Percentiles rank a stretch among this genome's conserved stretches.
phyloP scores from a whole-genome alignment of 2,888 invertebrate species.

The Scrobipalpa atriplicella region DNA sequence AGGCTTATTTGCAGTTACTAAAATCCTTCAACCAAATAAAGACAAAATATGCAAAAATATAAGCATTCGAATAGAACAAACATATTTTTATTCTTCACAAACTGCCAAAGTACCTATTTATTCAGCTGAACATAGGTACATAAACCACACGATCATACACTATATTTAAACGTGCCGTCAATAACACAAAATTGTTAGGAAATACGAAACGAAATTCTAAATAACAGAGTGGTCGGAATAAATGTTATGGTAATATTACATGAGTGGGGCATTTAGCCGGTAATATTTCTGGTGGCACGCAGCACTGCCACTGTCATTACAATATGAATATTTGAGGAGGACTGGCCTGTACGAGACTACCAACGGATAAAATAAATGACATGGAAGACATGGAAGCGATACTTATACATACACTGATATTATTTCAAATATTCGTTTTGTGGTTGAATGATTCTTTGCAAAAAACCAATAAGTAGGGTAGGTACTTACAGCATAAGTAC shows the following conservation, averaged over 20 bases:
- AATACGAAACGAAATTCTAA: conserved; percentile 17
- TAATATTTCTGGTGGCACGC: conserved; percentile 25
- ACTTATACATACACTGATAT: not conserved
- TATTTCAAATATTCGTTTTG: too few species aligned
- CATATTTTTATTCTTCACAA: not conserved
- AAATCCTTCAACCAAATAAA: too few species aligned
- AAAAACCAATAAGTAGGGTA: too few species aligned
- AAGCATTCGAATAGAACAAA: too few species aligned
- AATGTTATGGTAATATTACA: conserved; percentile 23
- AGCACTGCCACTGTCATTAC: conserved; percentile 19
- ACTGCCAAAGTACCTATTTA: not conserved
- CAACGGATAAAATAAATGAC: not conserved
- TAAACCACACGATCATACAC: not conserved
- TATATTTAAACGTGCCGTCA: conserved; percentile 8
- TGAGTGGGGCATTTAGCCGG: conserved; percentile 17
- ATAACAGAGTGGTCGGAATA: conserved; percentile 7
- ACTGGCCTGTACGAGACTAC: not conserved
- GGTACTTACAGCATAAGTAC: too few species aligned
- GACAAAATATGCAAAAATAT: too few species aligned
- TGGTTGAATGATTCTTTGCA: too few species aligned
- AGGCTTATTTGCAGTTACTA: too few species aligned
- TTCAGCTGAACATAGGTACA: not conserved
- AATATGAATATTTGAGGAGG: conserved; percentile 15
- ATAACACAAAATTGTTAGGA: conserved; percentile 25
- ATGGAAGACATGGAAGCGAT: not conserved